Evolutionary conservation across 2,888 invertebrate species (phyloP), one percentile per base, ranked within the genome.

Genomic region (Cataglyphis livida): DNA sequence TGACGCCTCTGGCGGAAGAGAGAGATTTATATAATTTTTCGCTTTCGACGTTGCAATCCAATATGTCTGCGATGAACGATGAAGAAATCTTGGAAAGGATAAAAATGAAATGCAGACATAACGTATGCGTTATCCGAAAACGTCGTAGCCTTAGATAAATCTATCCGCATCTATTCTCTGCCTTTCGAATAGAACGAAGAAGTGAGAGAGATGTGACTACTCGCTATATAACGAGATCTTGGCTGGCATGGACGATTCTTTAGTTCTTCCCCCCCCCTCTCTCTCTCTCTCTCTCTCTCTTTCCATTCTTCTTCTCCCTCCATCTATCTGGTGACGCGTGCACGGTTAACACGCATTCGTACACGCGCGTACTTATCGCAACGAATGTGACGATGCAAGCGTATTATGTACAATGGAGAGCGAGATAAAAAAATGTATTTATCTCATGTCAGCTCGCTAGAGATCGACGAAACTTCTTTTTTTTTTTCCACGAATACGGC

Each of bases 371-470:
- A 81, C 83, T 89, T 89, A 89, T 89, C 89, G 78, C 83, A 66
- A 66, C 82, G 79, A 88, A 70, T 64, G 84, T 76, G 87, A 61
- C 87, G 85, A 85, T 89, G 88, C 83, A 85, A 89, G 78, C 84
- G 70, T 76, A 84, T 82, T 59, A 70, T 76, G 68, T 82, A 84
- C 74, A 84, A 83, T 82, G 51, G 18, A 64, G 44, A 73, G 44
- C 51, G 79, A 73, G 70, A 86, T 70, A 90, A 88, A 88, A 85
- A 85, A 85, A 54, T 76, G 74, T 86, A 84, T 86, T 89, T 89
- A 89, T 89, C 87, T 89, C 85, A 3, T 88, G 84, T 83, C 61
- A 35, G 64, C 83, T 70, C 75, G 54, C 81, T 86, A 84, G 81
- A 75, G 57, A 66, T 81, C 71, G 81, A 62, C 81, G 38, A 76